Conservation (phyloP, 1,140 invertebrate genomes). For the Drosophila navojoa region DNA sequence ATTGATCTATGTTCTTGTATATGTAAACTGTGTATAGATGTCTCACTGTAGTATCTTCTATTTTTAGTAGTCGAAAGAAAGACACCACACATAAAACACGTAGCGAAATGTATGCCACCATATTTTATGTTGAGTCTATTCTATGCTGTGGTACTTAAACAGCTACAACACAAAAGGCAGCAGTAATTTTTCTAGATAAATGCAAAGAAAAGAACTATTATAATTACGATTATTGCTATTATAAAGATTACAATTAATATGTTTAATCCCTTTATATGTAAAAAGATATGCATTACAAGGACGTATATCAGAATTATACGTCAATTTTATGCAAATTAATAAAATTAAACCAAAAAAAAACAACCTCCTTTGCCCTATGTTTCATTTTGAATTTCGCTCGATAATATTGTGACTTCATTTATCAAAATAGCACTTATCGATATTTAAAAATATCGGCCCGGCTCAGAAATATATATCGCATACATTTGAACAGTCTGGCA, state of each 20-base stretch:
- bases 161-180: constrained; percentile 57
- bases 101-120: constrained; percentile 51
- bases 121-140: constrained; percentile 66
- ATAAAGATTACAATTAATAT: constrained; percentile 72
- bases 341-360: constrained; percentile 57
- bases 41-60: constrained; percentile 25
- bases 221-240: constrained; percentile 72
- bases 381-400: not conserved
- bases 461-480: not conserved
- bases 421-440: not conserved
- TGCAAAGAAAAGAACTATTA: constrained; percentile 53
- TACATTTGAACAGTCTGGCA: constrained; percentile 14
- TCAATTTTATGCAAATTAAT: constrained; percentile 77
- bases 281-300: constrained; percentile 61
- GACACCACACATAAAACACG: constrained; percentile 50
- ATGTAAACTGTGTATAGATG: constrained; percentile 69
- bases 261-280: constrained; percentile 79
- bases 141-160: constrained; percentile 76
- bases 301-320: constrained; percentile 50
- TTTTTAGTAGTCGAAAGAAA: constrained; percentile 38
- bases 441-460: too few species aligned
- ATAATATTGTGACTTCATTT: not conserved
- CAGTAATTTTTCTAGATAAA: constrained; percentile 48
- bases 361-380: not conserved
- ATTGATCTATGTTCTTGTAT: constrained; percentile 49